Conservation (phyloP, 1,140 invertebrate genomes). For the Hyles vespertilio region DNA sequence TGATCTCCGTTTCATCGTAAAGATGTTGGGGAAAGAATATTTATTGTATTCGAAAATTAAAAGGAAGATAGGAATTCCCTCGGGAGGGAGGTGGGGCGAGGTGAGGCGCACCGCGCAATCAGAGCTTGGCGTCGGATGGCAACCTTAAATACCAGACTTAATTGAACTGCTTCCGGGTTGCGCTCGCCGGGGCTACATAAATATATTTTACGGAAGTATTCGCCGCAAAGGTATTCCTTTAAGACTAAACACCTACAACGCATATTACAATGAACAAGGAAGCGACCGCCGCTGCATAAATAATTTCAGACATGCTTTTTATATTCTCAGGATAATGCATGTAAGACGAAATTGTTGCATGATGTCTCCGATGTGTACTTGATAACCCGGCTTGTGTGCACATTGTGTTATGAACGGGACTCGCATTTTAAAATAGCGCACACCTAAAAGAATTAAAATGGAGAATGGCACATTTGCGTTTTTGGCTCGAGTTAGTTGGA, state of each 20-base stretch:
- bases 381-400: conserved; percentile 31
- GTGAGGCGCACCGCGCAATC: conserved; percentile 38
- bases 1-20: conserved; percentile 31
- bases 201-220: conserved; percentile 58
- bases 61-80: conserved; percentile 56
- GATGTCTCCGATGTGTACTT: conserved; percentile 29
- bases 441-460: conserved; percentile 29
- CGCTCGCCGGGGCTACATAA: conserved; percentile 48
- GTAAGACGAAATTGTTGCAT: conserved; percentile 2
- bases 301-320: conserved; percentile 14
- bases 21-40: conserved; percentile 54
- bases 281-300: conserved; percentile 17
- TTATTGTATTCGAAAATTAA: conserved; percentile 72
- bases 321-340: conserved; percentile 8
- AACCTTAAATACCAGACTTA: conserved; percentile 73
- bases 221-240: conserved; percentile 52
- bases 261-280: conserved; percentile 19
- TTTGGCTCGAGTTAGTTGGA: conserved; percentile 29
- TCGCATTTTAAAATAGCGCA: conserved; percentile 30
- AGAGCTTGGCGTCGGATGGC: conserved; percentile 58
- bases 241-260: conserved; percentile 39
- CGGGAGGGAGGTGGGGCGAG: conserved; percentile 30
- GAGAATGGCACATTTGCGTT: conserved; percentile 38
- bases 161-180: conserved; percentile 67
- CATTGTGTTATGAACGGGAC: conserved; percentile 33